Evolutionary conservation across 2,113 vertebrate species (phyloP).

Genomic region (Sarotherodon lohbergeri): DNA sequence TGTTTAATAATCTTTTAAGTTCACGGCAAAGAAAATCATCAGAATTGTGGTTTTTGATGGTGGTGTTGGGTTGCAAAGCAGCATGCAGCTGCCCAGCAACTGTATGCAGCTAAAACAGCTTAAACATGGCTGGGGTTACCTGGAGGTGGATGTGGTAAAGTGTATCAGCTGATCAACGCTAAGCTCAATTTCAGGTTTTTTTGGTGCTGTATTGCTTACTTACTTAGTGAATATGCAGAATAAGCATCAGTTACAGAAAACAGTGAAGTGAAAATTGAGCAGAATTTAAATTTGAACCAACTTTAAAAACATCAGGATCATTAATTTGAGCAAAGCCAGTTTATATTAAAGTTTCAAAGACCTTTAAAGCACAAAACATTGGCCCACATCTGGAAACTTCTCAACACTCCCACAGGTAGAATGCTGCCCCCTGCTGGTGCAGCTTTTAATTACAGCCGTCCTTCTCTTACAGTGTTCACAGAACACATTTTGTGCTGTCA

Average conservation of each 20-base stretch:
- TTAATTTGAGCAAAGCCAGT: background rate
- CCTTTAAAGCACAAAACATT: background rate
- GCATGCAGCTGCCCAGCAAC: background rate
- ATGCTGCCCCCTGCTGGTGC: background rate
- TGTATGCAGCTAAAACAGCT: rapidly evolving
- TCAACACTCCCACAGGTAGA: rapidly evolving
- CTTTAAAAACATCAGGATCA: background rate
- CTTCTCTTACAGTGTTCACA: too few species aligned
- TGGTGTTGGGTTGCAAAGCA: background rate
- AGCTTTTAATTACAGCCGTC: background rate
- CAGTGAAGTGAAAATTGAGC: background rate
- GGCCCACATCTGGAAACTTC: background rate
- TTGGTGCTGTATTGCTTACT: background rate
- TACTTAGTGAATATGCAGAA: background rate
- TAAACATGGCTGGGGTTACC: background rate
- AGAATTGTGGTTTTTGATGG: background rate
- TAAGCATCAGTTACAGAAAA: background rate
- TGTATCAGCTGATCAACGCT: rapidly evolving
- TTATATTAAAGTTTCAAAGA: background rate
- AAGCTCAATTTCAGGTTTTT: background rate
- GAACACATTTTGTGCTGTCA: background rate
- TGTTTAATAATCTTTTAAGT: background rate
- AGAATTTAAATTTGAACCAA: background rate
- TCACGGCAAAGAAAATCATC: background rate
- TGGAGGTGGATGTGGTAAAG: background rate